Evolutionary conservation across 2,797 vertebrate species (phyloP), one percentile per base, ranked within the genome.

Genomic region (Momotus momota): DNA sequence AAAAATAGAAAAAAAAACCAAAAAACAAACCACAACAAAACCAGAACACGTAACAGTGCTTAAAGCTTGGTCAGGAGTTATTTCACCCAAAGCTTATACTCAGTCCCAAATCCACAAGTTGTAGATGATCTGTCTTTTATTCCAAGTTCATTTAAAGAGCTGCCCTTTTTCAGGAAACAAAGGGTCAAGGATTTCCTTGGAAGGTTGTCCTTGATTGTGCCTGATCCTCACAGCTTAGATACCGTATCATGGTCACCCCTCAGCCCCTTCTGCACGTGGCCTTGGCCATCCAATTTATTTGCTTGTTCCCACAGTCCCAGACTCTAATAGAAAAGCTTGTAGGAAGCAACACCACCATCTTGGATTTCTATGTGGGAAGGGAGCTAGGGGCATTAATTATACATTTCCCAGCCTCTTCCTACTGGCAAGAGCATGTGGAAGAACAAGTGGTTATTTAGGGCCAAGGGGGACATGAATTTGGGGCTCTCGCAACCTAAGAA

Each of bases 361-460:
- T 61, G 73, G 16, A 27, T 81, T 84, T 92, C 70, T 69, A 4
- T 20, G 94, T 93, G 77, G 90, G 88, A 86, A 84, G 83, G 88
- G 92, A 93, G 82, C 77, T 33, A 57, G 33, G 15, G 33, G 73
- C 71, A 71, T 93, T 72, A 67, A 90, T 93, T 87, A 66, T 45
- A 66, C 48, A 40, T 79, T 84, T 82, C 60, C 81, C 78, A 89
- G 54, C 81, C 25, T 35, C 91, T 80, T 91, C 71, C 93, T 90
- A 86, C 85, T 83, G 79, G 40, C 71, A 91, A 40, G 79, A 87
- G 60, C 91, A 29, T 46, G 83, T 93, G 74, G 66, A 62, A 88
- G 74, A 93, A 84, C 51, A 40, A 86, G 83, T 65, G 73, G 54
- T 48, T 73, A 81, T 65, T 86, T 69, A 33, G 41, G 86, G 64